Conservation (phyloP, 2,113 vertebrate genomes). For the Sturnus vulgaris region DNA sequence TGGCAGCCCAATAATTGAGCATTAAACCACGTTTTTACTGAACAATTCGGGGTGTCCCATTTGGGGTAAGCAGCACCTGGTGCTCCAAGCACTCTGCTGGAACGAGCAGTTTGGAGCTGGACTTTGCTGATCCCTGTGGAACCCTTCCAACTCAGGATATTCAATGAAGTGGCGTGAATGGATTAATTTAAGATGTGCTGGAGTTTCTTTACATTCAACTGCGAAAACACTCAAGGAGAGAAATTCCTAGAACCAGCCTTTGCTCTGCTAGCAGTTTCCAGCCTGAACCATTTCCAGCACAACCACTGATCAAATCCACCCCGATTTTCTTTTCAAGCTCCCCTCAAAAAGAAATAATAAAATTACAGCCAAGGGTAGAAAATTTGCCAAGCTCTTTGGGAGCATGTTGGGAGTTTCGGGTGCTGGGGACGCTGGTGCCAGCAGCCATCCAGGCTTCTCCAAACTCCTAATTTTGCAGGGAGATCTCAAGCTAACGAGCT, state of each 20-base stretch:
- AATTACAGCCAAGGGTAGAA: background rate
- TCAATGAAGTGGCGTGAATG: background rate
- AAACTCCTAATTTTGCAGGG: slow-evolving; percentile 1
- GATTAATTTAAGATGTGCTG: background rate
- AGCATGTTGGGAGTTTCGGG: background rate
- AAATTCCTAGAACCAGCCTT: background rate
- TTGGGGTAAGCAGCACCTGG: background rate
- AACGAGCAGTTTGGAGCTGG: background rate
- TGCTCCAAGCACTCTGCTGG: background rate
- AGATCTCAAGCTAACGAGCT: slow-evolving; percentile 40
- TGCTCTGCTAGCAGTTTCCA: background rate
- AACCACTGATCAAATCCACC: background rate
- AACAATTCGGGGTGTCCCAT: background rate
- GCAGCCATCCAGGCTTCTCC: slow-evolving; percentile 8
- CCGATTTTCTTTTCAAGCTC: background rate
- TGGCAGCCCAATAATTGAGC: accelerated
- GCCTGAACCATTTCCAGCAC: background rate
- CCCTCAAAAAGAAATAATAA: background rate
- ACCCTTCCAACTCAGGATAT: background rate
- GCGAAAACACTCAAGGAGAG: background rate
- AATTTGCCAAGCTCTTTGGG: background rate
- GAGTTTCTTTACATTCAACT: background rate
- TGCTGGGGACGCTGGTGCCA: background rate
- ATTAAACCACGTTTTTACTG: background rate
- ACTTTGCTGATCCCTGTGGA: background rate